These are phyloP conservation scores for Coccyzus lansbergi DNA, from an alignment of 2,797 vertebrate genomes.

Conservation along the genomic window DNA sequence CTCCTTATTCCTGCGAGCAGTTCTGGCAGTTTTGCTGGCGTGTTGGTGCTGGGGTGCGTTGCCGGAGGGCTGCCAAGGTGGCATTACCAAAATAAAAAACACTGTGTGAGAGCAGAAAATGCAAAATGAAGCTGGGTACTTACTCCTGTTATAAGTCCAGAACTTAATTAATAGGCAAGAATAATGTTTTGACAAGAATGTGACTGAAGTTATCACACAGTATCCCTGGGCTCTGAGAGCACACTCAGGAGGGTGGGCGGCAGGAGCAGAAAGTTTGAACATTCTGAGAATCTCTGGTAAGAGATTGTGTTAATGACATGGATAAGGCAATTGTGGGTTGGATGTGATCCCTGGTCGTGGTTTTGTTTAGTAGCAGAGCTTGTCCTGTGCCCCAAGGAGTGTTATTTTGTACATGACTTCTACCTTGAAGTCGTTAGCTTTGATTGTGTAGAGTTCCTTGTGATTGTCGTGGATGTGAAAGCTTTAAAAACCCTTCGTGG, in stretches of 20 bases:
- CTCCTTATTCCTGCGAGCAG: background rate
- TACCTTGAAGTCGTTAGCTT: background rate
- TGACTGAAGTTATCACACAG: background rate
- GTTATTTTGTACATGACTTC: background rate
- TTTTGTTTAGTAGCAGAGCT: background rate
- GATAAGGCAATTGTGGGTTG: background rate
- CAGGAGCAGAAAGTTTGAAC: background rate
- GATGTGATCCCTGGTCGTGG: background rate
- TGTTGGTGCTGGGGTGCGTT: background rate
- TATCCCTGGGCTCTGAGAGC: no score
- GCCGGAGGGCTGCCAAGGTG: rapidly evolving
- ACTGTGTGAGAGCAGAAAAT: background rate
- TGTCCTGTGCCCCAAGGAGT: background rate
- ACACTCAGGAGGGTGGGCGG: background rate
- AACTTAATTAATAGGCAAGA: background rate
- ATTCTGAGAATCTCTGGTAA: background rate
- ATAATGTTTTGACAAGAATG: background rate
- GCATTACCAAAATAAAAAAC: background rate
- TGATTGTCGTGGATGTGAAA: background rate
- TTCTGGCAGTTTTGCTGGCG: background rate
- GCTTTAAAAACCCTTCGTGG: background rate
- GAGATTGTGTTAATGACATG: background rate
- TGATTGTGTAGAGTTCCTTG: background rate
- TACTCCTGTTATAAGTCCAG: background rate
- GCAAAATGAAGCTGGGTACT: background rate